phyloP scores from a whole-genome alignment of 2,888 invertebrate genomes.

The Dasypogon diadema region DNA sequence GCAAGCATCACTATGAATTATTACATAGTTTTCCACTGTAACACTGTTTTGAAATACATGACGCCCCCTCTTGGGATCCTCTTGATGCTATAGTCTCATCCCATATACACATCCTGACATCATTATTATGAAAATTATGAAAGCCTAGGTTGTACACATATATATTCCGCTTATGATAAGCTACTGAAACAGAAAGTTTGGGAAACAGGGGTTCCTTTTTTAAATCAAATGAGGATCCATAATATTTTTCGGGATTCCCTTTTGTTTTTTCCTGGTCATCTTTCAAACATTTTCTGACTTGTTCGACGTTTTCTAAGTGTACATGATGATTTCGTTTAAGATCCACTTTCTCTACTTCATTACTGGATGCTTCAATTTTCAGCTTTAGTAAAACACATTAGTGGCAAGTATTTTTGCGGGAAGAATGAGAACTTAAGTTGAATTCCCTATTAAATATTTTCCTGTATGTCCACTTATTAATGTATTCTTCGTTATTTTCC shows the following conservation, averaged over 20 bases:
- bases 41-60: neutral
- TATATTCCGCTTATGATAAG: constrained; percentile 60
- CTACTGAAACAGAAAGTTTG: no score
- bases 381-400: neutral
- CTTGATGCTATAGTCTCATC: neutral
- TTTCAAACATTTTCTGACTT: no score
- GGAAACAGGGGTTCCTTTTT: constrained; percentile 25
- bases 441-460: no score
- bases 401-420: neutral
- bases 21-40: neutral
- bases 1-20: no score
- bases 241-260: no score
- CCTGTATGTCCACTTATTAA: no score
- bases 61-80: neutral
- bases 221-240: constrained; percentile 5
- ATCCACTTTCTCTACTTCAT: neutral
- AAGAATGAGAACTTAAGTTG: no score
- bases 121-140: no score
- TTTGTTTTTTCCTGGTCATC: no score
- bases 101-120: no score
- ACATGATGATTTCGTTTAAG: constrained; percentile 52
- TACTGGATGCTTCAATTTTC: constrained; percentile 7
- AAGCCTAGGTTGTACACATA: no score
- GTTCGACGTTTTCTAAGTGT: neutral
- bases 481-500: constrained; percentile 57